phyloP scores from a whole-genome alignment of 2,888 invertebrate species.

The Andrena praecox region DNA sequence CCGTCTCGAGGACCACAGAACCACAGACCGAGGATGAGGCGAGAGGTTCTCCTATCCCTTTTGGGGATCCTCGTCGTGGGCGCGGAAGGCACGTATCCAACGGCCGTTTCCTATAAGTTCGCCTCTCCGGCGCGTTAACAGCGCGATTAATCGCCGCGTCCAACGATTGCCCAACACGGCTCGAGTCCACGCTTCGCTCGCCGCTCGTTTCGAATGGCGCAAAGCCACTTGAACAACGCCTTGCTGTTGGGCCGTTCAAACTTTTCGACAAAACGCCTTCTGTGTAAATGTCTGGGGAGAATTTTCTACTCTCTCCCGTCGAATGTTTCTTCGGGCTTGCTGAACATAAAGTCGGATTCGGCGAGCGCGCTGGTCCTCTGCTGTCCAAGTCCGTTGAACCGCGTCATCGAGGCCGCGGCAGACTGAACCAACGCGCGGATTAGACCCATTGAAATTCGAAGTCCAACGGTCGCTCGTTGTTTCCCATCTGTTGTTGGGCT shows the following conservation, averaged over 20 bases:
- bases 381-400: slow-evolving; percentile 20
- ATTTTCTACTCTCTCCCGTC: not conserved
- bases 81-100: slow-evolving; percentile 75
- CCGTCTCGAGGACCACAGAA: slow-evolving; percentile 61
- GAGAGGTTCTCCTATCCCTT: slow-evolving; percentile 77
- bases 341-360: slow-evolving; percentile 45
- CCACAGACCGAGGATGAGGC: slow-evolving; percentile 73
- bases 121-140: not conserved
- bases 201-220: not conserved
- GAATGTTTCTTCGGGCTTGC: not conserved
- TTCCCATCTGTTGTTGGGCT: slow-evolving; percentile 32
- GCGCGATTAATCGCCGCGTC: not conserved
- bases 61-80: slow-evolving; percentile 76
- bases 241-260: not conserved
- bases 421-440: not conserved
- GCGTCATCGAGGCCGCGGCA: not conserved
- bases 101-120: no score
- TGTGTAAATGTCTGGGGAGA: not conserved
- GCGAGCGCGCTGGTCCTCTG: slow-evolving; percentile 49
- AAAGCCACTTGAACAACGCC: not conserved
- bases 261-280: no score
- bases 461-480: not conserved
- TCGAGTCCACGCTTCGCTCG: slow-evolving; percentile 16
- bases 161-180: slow-evolving; percentile 4
- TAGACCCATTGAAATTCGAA: slow-evolving; percentile 19